Percentiles rank a stretch among this genome's conserved stretches.
Evolutionary conservation across 2,888 invertebrate genomes (phyloP).

Genomic region (Drosophila sordidapex): DNA sequence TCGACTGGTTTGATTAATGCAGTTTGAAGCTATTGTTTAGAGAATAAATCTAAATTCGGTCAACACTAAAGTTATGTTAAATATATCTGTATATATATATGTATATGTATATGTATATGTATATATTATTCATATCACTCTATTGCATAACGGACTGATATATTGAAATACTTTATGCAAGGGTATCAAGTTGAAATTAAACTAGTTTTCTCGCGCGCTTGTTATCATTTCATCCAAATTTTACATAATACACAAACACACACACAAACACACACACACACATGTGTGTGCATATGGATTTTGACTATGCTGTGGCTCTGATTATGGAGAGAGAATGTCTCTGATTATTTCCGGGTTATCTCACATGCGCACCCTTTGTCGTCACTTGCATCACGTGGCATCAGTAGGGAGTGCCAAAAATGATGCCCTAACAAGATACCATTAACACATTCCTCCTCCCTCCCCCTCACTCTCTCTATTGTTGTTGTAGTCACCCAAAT

Average conservation of each 20-base stretch:
- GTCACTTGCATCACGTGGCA: slow-evolving; percentile 36
- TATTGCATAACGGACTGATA: background rate
- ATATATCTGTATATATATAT: background rate
- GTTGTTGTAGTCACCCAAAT: slow-evolving; percentile 2
- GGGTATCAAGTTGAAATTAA: slow-evolving; percentile 1
- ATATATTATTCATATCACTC: no score
- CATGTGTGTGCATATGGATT: slow-evolving; percentile 6
- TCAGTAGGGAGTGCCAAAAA: background rate
- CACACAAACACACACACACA: slow-evolving; percentile 4
- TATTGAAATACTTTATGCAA: slow-evolving; percentile 1
- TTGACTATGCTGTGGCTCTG: slow-evolving; percentile 20
- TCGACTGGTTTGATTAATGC: background rate
- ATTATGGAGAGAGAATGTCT: slow-evolving; percentile 11
- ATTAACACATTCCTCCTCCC: background rate
- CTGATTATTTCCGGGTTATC: slow-evolving; percentile 34
- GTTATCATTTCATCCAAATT: slow-evolving; percentile 19
- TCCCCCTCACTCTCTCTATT: background rate
- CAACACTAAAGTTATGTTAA: background rate
- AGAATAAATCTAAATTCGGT: background rate
- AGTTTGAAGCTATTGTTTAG: background rate
- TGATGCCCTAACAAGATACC: background rate
- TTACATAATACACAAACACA: background rate
- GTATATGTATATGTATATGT: no score
- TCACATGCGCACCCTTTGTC: slow-evolving; percentile 18
- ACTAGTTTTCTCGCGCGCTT: slow-evolving; percentile 8